Evolutionary conservation across 1,140 invertebrate genomes (phyloP).

Genomic region (Drosophila malerkotliana): DNA sequence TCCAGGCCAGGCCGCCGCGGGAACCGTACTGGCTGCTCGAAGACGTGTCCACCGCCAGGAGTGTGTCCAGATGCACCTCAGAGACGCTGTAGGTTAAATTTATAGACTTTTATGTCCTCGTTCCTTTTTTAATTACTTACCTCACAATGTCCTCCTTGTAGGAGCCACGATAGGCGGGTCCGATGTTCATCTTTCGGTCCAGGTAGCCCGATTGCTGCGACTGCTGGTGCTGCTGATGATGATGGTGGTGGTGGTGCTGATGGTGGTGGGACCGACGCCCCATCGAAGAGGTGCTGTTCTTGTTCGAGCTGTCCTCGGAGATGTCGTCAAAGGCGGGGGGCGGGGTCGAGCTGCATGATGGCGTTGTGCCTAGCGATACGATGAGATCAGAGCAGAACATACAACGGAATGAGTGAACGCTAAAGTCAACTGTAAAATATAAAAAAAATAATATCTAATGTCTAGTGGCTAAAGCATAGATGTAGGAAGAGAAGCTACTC

Average conservation of each 20-base stretch:
- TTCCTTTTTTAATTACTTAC: slow-evolving; percentile 23
- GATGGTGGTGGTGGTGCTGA: slow-evolving; percentile 84
- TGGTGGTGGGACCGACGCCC: slow-evolving; percentile 83
- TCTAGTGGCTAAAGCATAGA: slow-evolving; percentile 24
- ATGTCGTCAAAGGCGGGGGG: slow-evolving; percentile 94
- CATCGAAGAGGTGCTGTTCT: slow-evolving; percentile 80
- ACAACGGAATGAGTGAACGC: slow-evolving; percentile 36
- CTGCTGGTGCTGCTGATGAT: slow-evolving; percentile 83
- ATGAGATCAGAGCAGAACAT: slow-evolving; percentile 59
- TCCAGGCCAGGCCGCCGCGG: slow-evolving; percentile 86
- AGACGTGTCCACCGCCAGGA: slow-evolving; percentile 81
- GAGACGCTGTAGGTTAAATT: slow-evolving; percentile 64
- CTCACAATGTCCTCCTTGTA: slow-evolving; percentile 83
- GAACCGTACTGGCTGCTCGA: slow-evolving; percentile 83
- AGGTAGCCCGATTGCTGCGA: slow-evolving; percentile 83
- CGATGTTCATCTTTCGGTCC: slow-evolving; percentile 84
- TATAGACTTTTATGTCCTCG: background rate
- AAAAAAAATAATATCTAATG: background rate
- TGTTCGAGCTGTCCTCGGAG: slow-evolving; percentile 86
- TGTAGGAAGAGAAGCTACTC: slow-evolving; percentile 42
- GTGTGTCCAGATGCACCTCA: slow-evolving; percentile 82
- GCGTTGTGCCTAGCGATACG: slow-evolving; percentile 84
- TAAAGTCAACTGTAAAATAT: background rate
- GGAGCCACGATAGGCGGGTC: slow-evolving; percentile 81
- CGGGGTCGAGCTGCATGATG: slow-evolving; percentile 92